Conservation (phyloP, 2,888 invertebrate genomes). For the Caenorhabditis drosophilae region DNA sequence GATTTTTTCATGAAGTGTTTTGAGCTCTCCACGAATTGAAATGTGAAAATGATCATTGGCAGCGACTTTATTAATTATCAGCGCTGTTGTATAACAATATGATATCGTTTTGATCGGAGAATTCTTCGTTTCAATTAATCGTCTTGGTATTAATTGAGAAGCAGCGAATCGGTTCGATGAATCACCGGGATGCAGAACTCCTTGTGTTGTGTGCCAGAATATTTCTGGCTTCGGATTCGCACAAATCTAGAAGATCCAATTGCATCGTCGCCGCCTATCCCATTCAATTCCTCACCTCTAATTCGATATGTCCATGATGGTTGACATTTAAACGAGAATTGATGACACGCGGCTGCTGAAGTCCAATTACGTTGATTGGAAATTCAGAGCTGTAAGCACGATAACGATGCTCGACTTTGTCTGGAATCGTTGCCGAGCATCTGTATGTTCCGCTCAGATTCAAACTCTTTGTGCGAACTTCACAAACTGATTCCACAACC, state of each 20-base stretch:
- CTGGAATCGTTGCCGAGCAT: constrained; percentile 24
- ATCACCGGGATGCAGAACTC: constrained; percentile 11
- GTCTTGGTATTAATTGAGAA: constrained; percentile 2
- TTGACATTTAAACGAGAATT: constrained; percentile 7
- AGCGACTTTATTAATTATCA: constrained; percentile 19
- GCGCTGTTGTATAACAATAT: constrained; percentile 23
- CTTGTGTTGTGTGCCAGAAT: constrained; percentile 40
- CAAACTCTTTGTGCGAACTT: constrained; percentile 14
- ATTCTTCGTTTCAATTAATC: neutral
- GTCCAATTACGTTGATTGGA: constrained; percentile 23
- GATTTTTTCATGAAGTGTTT: constrained; percentile 13
- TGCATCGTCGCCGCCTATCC: too few species aligned
- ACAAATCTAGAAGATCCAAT: constrained; percentile 34
- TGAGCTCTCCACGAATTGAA: constrained; percentile 22
- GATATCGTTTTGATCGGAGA: constrained; percentile 9
- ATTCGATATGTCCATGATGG: constrained; percentile 21
- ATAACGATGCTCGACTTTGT: constrained; percentile 15
- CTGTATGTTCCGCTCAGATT: constrained; percentile 25
- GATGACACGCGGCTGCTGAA: constrained; percentile 12
- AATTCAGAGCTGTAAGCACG: constrained; percentile 34
- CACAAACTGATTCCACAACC: constrained; percentile 27
- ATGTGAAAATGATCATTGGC: constrained; percentile 17
- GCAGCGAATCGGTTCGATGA: constrained; percentile 18
- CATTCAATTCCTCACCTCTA: too few species aligned
- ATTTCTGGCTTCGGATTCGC: constrained; percentile 45